Evolutionary conservation across 2,797 vertebrate genomes (phyloP).

Genomic region (Cossypha niveicapilla): DNA sequence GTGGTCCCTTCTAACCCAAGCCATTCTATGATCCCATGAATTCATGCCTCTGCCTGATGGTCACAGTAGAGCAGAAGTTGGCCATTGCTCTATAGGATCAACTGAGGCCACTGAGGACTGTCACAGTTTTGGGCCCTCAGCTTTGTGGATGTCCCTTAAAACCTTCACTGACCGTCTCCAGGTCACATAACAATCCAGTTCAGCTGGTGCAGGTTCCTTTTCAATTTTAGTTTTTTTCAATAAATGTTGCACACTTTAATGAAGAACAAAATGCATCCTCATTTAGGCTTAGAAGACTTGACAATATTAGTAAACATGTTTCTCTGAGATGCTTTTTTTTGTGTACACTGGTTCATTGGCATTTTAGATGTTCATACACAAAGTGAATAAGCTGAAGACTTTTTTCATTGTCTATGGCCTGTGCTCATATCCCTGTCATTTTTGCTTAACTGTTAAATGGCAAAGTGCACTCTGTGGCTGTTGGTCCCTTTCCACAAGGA

Average conservation of each 20-base stretch:
- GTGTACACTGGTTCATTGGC: not conserved
- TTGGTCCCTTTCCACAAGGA: not conserved
- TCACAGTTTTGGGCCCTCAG: not conserved
- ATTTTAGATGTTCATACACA: not conserved
- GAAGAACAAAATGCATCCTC: not conserved
- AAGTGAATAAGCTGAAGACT: not conserved
- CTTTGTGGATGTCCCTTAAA: not conserved
- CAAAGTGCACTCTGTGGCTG: not conserved
- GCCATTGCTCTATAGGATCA: not conserved
- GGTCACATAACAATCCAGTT: not conserved
- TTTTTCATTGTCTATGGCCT: not conserved
- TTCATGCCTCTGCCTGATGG: not conserved
- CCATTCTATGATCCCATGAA: not conserved
- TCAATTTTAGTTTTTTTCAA: not conserved
- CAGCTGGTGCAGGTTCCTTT: not conserved
- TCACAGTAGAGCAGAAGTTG: not conserved
- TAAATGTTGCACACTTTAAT: rapidly evolving
- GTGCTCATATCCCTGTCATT: not conserved
- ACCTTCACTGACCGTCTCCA: not conserved
- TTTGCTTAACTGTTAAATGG: not conserved
- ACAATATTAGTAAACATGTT: not conserved
- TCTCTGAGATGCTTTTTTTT: not conserved
- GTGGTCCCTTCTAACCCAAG: not conserved
- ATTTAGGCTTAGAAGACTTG: not conserved
- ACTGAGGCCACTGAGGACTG: not conserved